phyloP scores from a whole-genome alignment of 2,888 invertebrate genomes.

The Andrena fulva region DNA sequence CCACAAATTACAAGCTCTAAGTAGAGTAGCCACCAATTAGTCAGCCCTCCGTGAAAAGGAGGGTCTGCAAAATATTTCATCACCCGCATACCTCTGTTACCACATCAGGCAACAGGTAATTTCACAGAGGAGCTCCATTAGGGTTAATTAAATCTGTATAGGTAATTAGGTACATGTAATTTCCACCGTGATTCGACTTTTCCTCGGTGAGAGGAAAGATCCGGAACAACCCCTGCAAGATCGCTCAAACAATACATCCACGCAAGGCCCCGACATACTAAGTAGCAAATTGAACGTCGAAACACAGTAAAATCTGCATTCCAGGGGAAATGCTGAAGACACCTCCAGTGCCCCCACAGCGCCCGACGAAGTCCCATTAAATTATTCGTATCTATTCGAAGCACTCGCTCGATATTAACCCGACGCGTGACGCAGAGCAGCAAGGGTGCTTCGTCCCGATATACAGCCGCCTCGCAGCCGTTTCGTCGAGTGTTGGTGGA shows the following conservation, averaged over 20 bases:
- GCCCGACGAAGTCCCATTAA: too few species aligned
- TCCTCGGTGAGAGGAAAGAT: not conserved
- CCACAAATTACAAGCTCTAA: not conserved
- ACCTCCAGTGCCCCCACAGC: too few species aligned
- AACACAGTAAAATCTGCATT: not conserved
- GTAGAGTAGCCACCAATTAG: not conserved
- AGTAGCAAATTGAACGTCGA: not conserved
- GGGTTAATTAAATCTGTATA: slow-evolving; percentile 26
- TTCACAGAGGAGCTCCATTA: slow-evolving; percentile 15
- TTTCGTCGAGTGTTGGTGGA: slow-evolving; percentile 11
- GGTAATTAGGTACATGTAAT: not conserved
- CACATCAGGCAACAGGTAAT: slow-evolving; percentile 31
- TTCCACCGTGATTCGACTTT: slow-evolving; percentile 17
- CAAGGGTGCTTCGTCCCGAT: not conserved
- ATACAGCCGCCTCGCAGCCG: not conserved
- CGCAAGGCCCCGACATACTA: not conserved
- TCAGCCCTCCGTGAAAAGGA: not conserved
- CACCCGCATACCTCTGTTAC: not conserved
- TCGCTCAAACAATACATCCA: not conserved
- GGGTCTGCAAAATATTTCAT: slow-evolving; percentile 23
- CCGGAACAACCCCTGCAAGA: slow-evolving; percentile 9
- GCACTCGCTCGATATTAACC: not conserved
- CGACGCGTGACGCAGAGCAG: not conserved
- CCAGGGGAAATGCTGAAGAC: not conserved
- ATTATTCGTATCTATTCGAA: too few species aligned